Evolutionary conservation across 37 sponge, comb jelly and placozoan genomes (phyloP).

Genomic region (Agelas oroides): DNA sequence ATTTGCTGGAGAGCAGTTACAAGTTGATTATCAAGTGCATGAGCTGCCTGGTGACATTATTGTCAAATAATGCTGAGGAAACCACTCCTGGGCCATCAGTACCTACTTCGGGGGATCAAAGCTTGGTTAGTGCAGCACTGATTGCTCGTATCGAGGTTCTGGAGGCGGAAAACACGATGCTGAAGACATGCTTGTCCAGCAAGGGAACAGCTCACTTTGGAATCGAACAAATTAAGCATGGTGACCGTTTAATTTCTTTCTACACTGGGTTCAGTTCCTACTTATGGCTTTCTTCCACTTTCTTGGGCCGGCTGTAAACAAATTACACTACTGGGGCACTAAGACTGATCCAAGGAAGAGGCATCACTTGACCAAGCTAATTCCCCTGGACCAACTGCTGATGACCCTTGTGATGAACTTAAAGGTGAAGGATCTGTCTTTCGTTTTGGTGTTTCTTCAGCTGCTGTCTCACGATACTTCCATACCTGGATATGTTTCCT

Average conservation of each 20-base stretch:
- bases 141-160: constrained; percentile 39
- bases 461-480: constrained; percentile 14
- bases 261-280: constrained; percentile 36
- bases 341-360: background rate
- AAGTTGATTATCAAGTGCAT: too few relatives aligned
- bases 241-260: background rate
- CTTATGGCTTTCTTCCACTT: constrained; percentile 34
- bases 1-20: too few relatives aligned
- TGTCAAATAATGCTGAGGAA: too few relatives aligned
- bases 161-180: constrained; percentile 34
- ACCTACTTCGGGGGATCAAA: too few relatives aligned
- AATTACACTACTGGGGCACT: constrained; percentile 42
- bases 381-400: constrained; percentile 26
- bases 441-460: constrained; percentile 38
- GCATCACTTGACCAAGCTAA: background rate
- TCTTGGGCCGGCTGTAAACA: constrained; percentile 37
- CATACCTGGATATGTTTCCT: constrained; percentile 42
- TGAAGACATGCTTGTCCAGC: background rate
- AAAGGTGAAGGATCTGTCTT: constrained; percentile 14
- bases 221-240: constrained; percentile 7
- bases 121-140: constrained; percentile 30
- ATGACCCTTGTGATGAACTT: constrained; percentile 18
- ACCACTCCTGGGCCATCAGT: too few relatives aligned
- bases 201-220: constrained; percentile 6
- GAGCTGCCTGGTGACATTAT: too few relatives aligned